Evolutionary conservation across 2,797 vertebrate genomes (phyloP).

Genomic region (Kryptolebias ocellatus): DNA sequence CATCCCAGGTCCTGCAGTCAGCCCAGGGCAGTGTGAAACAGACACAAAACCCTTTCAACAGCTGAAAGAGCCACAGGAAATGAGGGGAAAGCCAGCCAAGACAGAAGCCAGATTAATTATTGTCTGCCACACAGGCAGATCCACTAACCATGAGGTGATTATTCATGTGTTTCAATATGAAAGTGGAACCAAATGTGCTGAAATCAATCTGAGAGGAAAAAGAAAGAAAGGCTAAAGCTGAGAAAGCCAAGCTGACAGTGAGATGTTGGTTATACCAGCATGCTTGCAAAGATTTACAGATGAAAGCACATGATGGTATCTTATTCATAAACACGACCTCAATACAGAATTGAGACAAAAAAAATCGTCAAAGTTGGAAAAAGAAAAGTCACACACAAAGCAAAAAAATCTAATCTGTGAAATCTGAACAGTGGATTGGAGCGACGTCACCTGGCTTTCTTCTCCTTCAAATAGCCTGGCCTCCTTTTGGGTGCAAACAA

Average conservation of each 20-base stretch:
- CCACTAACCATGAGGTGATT: constrained; percentile 60
- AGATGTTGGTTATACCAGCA: constrained; percentile 54
- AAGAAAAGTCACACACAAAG: constrained; percentile 8
- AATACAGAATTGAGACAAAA: constrained; percentile 31
- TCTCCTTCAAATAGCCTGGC: too few species aligned
- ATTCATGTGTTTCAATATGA: constrained; percentile 57
- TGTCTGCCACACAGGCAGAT: constrained; percentile 63
- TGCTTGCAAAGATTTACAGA: constrained; percentile 64
- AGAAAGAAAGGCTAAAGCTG: constrained; percentile 65
- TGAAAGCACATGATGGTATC: constrained; percentile 35
- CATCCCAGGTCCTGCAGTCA: constrained; percentile 69
- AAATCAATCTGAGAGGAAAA: constrained; percentile 55
- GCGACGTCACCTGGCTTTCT: too few species aligned
- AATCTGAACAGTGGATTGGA: constrained; percentile 7
- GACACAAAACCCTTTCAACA: constrained; percentile 85
- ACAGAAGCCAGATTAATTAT: constrained; percentile 62
- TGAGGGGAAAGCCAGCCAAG: constrained; percentile 75
- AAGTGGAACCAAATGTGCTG: constrained; percentile 46
- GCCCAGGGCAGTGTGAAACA: constrained; percentile 81
- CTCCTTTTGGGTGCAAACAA: too few species aligned
- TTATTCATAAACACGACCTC: constrained; percentile 40
- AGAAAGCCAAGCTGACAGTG: constrained; percentile 70
- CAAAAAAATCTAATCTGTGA: constrained; percentile 15
- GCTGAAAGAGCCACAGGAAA: constrained; percentile 81
- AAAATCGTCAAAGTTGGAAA: constrained; percentile 1